Evolutionary conservation across 1,140 invertebrate species (phyloP).

Genomic region (Rhagoletis zephyria): DNA sequence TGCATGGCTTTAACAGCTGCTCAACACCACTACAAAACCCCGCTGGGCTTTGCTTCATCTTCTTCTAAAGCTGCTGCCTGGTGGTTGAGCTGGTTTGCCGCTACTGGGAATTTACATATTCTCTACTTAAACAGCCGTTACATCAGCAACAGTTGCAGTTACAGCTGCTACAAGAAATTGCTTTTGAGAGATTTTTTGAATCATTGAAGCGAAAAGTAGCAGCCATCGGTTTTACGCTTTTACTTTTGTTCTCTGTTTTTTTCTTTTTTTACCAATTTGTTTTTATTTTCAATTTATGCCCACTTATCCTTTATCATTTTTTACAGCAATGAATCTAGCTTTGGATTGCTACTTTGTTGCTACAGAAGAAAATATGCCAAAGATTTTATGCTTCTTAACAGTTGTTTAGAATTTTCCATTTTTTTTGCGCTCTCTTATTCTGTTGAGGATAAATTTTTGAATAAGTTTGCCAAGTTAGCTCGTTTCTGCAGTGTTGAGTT

Average conservation of each 20-base stretch:
- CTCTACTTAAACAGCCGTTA: background rate
- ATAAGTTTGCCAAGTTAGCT: too few species aligned
- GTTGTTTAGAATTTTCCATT: background rate
- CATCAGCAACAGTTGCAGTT: slow-evolving; percentile 18
- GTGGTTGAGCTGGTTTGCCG: background rate
- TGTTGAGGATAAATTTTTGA: background rate
- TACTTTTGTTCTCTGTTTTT: background rate
- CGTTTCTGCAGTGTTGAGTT: too few species aligned
- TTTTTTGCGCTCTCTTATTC: background rate
- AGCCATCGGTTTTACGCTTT: background rate
- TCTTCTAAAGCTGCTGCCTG: background rate
- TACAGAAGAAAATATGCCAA: background rate
- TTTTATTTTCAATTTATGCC: background rate
- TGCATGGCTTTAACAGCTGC: slow-evolving; percentile 3
- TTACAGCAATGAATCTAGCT: too few species aligned
- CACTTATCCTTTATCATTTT: background rate
- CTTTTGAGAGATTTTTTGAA: slow-evolving; percentile 46
- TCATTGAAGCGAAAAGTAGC: slow-evolving; percentile 38
- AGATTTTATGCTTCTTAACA: background rate
- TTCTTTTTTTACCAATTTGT: background rate
- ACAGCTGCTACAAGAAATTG: slow-evolving; percentile 32
- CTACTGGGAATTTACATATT: slow-evolving; percentile 33
- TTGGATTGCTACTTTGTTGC: background rate
- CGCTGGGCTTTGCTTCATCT: background rate
- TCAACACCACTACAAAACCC: background rate